These are phyloP conservation scores for Terrapene triunguis DNA, from an alignment of 2,113 vertebrate species.

Conservation along the genomic window DNA sequence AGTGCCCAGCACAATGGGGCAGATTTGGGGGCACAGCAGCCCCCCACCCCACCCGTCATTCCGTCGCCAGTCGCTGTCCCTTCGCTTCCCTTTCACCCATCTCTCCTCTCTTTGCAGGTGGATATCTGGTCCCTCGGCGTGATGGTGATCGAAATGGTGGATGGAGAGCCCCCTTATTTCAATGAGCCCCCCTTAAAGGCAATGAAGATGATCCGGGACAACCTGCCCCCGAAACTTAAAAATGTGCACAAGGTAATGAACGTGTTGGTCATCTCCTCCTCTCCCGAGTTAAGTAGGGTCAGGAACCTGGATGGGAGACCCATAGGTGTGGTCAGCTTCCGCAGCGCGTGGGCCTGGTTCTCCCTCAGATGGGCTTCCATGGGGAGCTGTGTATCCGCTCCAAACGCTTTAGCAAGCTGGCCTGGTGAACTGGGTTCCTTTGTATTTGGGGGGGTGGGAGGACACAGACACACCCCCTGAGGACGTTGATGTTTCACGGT, in stretches of 20 bases:
- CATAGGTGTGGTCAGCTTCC: not conserved
- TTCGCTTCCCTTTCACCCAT: not conserved
- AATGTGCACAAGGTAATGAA: slow-evolving; percentile 91
- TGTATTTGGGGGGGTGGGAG: too few relatives aligned
- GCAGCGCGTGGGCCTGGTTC: not conserved
- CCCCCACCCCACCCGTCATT: not conserved
- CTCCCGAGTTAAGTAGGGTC: fast-evolving
- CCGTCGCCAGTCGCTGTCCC: not conserved
- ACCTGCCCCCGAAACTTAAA: slow-evolving; percentile 93
- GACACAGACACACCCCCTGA: not conserved
- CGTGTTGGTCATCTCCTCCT: fast-evolving
- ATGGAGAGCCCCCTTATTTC: slow-evolving; percentile 95
- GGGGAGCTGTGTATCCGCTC: not conserved
- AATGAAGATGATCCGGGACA: slow-evolving; percentile 99
- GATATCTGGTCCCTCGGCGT: slow-evolving; percentile 97
- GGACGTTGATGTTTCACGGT: not conserved
- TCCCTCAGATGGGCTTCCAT: not conserved
- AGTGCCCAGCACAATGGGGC: not conserved
- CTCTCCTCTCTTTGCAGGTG: slow-evolving; percentile 74
- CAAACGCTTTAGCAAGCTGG: not conserved
- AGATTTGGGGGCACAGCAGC: not conserved
- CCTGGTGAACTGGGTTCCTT: not conserved
- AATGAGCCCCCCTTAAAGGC: slow-evolving; percentile 96
- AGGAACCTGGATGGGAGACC: fast-evolving
- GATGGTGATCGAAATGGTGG: slow-evolving; percentile 99